Conservation (phyloP, 2,797 vertebrate species). For the Poeciliopsis paucimaculata region DNA sequence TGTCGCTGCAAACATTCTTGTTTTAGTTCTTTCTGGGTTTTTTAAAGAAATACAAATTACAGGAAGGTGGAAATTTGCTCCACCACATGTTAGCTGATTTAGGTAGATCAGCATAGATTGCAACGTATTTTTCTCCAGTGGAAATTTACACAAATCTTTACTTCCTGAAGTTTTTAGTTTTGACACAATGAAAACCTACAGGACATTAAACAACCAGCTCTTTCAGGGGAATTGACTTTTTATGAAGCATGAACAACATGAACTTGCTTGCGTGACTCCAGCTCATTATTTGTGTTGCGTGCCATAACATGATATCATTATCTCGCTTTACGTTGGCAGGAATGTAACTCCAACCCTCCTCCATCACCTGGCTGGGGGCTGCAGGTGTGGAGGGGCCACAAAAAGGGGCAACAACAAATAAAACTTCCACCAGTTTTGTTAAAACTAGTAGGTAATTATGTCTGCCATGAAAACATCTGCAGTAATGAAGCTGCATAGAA, state of each 20-base stretch:
- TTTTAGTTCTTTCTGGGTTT: not conserved
- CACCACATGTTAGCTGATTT: not conserved
- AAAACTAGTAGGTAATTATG: too few relatives aligned
- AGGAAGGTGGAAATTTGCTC: not conserved
- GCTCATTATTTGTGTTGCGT: not conserved
- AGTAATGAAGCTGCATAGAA: too few relatives aligned
- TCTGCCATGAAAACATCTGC: too few relatives aligned
- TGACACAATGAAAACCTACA: not conserved
- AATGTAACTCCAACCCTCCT: not conserved
- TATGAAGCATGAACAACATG: not conserved
- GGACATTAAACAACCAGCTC: not conserved
- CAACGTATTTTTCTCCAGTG: not conserved
- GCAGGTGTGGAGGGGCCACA: too few relatives aligned
- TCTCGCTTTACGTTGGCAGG: not conserved
- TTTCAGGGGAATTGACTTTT: not conserved
- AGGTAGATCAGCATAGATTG: not conserved
- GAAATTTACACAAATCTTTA: not conserved
- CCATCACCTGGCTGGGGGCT: too few relatives aligned
- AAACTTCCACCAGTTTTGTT: too few relatives aligned
- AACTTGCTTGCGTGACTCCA: not conserved
- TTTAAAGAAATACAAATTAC: not conserved
- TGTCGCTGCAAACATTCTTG: not conserved
- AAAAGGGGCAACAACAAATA: too few relatives aligned
- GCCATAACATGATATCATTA: not conserved
- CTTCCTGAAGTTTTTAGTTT: not conserved